Percentiles rank a stretch among this genome's conserved stretches.
Evolutionary conservation across 1,140 invertebrate species (phyloP).

Genomic region (Aphelenchoides fujianensis): DNA sequence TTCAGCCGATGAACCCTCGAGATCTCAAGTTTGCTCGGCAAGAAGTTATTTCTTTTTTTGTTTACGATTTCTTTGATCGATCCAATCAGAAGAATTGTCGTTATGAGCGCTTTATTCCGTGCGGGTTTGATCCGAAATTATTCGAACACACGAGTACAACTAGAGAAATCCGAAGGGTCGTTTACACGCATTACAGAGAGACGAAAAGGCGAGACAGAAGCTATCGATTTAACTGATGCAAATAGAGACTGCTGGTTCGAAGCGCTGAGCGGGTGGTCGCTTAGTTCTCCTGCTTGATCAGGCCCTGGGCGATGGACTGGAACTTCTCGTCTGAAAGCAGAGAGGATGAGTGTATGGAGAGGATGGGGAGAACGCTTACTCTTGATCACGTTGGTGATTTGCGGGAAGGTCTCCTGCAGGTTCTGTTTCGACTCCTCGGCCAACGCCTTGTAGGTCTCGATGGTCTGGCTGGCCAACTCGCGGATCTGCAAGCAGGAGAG

Average conservation of each 20-base stretch:
- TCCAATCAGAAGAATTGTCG: neutral
- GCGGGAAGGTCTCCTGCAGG: constrained; percentile 43
- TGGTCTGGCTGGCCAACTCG: constrained; percentile 19
- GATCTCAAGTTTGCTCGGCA: too few relatives aligned
- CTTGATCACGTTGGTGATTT: constrained; percentile 47
- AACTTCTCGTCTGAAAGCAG: constrained; percentile 56
- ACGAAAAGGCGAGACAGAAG: too few relatives aligned
- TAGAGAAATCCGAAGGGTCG: neutral
- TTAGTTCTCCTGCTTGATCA: constrained; percentile 43
- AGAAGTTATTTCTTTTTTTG: too few relatives aligned
- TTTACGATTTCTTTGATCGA: too few relatives aligned
- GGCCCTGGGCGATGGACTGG: constrained; percentile 48
- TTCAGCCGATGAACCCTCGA: too few relatives aligned
- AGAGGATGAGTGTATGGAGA: neutral
- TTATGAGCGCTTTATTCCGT: constrained; percentile 3
- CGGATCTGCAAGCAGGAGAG: constrained; percentile 16
- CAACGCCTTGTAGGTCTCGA: constrained; percentile 31
- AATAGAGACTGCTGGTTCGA: neutral
- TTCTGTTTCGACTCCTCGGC: constrained; percentile 45
- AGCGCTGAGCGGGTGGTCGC: neutral
- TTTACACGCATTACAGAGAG: constrained; percentile 2
- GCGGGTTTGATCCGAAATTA: neutral
- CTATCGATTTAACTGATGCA: too few relatives aligned
- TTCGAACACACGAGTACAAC: constrained; percentile 1
- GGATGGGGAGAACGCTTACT: constrained; percentile 19